Evolutionary conservation across 2,113 vertebrate species (phyloP).

Genomic region (Cynopterus brachyotis): DNA sequence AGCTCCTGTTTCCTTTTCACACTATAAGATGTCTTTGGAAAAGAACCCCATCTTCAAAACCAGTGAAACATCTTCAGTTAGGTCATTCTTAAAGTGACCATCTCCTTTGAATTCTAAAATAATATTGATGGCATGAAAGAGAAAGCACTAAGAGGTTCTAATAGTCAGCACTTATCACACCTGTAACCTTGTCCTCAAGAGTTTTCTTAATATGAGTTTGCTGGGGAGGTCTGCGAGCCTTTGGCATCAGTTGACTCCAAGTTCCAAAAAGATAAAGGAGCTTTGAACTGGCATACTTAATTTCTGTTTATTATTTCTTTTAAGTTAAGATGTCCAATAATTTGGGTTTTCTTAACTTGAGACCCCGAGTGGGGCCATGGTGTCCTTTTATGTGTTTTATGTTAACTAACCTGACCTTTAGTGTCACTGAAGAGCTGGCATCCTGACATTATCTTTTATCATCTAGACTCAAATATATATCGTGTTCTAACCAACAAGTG

Average conservation of each 20-base stretch:
- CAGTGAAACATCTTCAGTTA: not conserved
- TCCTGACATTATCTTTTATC: slow-evolving; percentile 10
- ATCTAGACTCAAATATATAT: not conserved
- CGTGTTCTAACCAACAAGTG: not conserved
- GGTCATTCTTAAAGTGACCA: not conserved
- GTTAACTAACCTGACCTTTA: not conserved
- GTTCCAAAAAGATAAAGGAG: not conserved
- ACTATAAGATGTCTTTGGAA: not conserved
- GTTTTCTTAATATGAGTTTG: not conserved
- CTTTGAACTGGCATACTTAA: not conserved
- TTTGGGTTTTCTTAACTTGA: not conserved
- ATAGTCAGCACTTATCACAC: too few species aligned
- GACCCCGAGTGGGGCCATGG: not conserved
- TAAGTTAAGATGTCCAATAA: not conserved
- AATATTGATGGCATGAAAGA: not conserved
- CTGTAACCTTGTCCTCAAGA: not conserved
- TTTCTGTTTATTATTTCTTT: not conserved
- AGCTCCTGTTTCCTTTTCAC: not conserved
- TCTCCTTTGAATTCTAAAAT: not conserved
- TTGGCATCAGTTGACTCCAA: not conserved
- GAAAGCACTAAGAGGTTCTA: not conserved
- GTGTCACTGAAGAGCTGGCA: not conserved
- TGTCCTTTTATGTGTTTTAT: not conserved
- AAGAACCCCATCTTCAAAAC: not conserved
- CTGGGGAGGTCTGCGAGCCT: not conserved